phyloP scores from a whole-genome alignment of 1,140 invertebrate species.

The Goniozus legneri region DNA sequence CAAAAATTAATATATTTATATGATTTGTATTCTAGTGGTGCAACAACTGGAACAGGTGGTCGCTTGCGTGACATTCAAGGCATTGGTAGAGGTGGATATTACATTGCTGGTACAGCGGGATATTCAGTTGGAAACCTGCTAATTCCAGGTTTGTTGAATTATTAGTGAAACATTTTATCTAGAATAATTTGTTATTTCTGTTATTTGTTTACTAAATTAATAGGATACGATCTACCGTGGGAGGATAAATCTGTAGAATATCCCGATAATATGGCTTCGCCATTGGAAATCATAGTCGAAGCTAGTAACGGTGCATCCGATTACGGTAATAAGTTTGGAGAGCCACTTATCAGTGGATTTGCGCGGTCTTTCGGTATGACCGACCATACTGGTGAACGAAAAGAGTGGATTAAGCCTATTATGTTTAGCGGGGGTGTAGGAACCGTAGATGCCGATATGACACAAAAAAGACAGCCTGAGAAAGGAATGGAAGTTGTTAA shows the following conservation, averaged over 20 bases:
- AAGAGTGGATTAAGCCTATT: constrained; percentile 97
- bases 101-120: constrained; percentile 93
- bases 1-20: not conserved
- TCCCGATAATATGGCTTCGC: constrained; percentile 85
- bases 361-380: constrained; percentile 83
- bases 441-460: constrained; percentile 77
- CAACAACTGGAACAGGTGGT: constrained; percentile 95
- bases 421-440: constrained; percentile 98
- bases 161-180: not conserved
- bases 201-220: not conserved
- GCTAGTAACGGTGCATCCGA: constrained; percentile 97
- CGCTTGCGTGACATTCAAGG: constrained; percentile 92
- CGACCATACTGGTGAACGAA: constrained; percentile 63
- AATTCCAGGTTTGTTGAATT: constrained; percentile 70
- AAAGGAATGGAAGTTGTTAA: constrained; percentile 86
- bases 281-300: constrained; percentile 85
- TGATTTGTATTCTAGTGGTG: constrained; percentile 68
- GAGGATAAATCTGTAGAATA: constrained; percentile 75
- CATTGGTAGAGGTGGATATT: constrained; percentile 86
- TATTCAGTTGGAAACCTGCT: constrained; percentile 92
- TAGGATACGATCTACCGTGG: constrained; percentile 80
- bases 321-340: constrained; percentile 99
- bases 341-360: constrained; percentile 90
- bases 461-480: constrained; percentile 68
- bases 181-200: not conserved